phyloP scores from a whole-genome alignment of 1,140 invertebrate species.

The Cydia amplana region DNA sequence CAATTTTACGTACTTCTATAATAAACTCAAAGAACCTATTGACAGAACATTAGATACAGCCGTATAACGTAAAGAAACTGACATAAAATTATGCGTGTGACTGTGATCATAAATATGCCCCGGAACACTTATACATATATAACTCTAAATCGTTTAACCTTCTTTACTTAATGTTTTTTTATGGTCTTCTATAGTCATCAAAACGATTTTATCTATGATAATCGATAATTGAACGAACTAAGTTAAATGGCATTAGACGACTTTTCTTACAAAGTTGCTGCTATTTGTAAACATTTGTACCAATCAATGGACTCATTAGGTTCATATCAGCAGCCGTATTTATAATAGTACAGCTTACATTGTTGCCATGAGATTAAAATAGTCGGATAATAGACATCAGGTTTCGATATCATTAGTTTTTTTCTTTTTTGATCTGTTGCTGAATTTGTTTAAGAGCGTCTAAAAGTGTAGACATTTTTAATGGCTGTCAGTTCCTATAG shows the following conservation, averaged over 20 bases:
- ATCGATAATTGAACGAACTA: not conserved
- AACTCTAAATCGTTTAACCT: not conserved
- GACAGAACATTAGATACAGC: too few relatives aligned
- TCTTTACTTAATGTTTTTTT: not conserved
- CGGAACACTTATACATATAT: not conserved
- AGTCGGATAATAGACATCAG: too few relatives aligned
- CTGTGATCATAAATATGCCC: not conserved
- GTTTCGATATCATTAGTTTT: too few relatives aligned
- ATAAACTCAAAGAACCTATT: too few relatives aligned
- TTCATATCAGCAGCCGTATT: not conserved
- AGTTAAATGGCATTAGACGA: not conserved
- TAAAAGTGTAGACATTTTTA: too few relatives aligned
- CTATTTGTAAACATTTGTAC: not conserved
- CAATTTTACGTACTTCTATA: too few relatives aligned
- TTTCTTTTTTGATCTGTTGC: too few relatives aligned
- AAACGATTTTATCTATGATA: not conserved
- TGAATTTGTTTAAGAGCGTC: too few relatives aligned
- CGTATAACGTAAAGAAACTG: not conserved
- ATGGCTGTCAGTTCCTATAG: too few relatives aligned
- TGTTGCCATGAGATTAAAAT: not conserved
- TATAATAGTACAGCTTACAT: not conserved
- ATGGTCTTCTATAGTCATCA: not conserved
- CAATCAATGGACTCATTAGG: not conserved
- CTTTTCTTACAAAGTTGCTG: not conserved
- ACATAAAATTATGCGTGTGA: not conserved